Base-by-base conservation (phyloP, 2,113 vertebrate species). In the Camelus dromedarius region DNA sequence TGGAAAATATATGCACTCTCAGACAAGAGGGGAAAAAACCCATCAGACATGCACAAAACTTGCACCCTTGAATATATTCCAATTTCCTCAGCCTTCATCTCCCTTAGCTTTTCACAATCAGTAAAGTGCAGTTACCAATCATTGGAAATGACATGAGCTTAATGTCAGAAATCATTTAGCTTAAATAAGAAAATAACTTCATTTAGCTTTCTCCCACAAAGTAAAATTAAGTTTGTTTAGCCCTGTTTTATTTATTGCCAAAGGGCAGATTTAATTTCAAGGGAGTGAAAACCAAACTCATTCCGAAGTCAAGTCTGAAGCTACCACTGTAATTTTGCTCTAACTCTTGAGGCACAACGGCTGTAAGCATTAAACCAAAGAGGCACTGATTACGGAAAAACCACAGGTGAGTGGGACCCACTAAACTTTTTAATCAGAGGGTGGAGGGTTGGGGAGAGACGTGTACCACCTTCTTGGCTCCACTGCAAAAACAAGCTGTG, bases 141-240 rank as follows among this genome's bases (percentile, higher is more conserved):
- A 97, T 30, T 96, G 96, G 79, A 95, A 98, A 98, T 96, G 86
- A 80, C 92, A 93, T 22, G 82, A 96, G 80, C 85, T 91, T 98
- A 98, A 98, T 64, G 80, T 98, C 96, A 95, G 95, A 97, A 98
- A 90, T 97, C 97, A 97, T 83, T 96, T 79, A 73, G 86, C 54
- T 82, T 96, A 96, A 89, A 96, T 86, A 98, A 98, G 87, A 89
- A 96, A 95, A 96, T 86, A 97, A 91, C 97, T 96, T 93, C 77
- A 97, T 97, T 92, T 96, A 97, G 75, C 80, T 94, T 97, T 97
- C 97, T 95, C 75, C 86, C 89, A 93, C 98, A 97, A 88, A 98
- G 92, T 93, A 97, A 97, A 97, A 97, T 97, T 92, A 97, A 95
- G 96, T 97, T 97, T 97, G 96, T 91, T 98, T 91, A 95, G 97